A percentile compares a stretch with the other conserved stretches of the same genome.
phyloP scores from a whole-genome alignment of 1,140 invertebrate genomes.

The Panulirus ornatus region DNA sequence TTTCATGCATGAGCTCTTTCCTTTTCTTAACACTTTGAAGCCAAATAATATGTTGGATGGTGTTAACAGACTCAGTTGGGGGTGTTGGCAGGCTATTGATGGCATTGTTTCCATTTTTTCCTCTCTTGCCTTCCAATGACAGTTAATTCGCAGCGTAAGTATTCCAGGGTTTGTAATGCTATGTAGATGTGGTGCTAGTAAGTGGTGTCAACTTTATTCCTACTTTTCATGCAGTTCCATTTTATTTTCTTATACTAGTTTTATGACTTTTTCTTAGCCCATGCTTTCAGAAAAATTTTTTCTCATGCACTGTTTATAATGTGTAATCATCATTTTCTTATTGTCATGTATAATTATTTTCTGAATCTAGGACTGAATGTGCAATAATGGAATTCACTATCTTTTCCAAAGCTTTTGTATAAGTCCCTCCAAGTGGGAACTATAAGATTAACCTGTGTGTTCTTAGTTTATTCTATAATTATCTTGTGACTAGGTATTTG shows the following conservation, averaged over 20 bases:
- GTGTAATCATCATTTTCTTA: constrained; percentile 3
- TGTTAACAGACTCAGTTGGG: constrained; percentile 58
- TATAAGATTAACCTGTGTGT: too few species aligned
- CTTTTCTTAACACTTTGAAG: constrained; percentile 52
- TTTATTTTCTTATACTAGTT: constrained; percentile 47
- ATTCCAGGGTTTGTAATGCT: constrained; percentile 70
- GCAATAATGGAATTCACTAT: too few species aligned
- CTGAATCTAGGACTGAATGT: too few species aligned
- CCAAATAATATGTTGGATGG: constrained; percentile 68
- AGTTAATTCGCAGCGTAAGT: constrained; percentile 68
- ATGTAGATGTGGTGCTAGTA: constrained; percentile 72
- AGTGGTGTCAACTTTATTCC: constrained; percentile 47
- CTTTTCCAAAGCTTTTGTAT: too few species aligned
- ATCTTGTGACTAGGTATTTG: too few species aligned
- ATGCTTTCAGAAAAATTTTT: constrained; percentile 28
- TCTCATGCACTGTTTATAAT: constrained; percentile 38
- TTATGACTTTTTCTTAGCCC: constrained; percentile 53
- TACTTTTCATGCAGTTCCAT: constrained; percentile 34
- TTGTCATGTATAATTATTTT: constrained; percentile 32
- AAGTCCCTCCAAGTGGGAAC: too few species aligned
- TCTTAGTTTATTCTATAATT: too few species aligned
- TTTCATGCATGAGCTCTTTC: constrained; percentile 57
- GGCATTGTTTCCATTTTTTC: constrained; percentile 75
- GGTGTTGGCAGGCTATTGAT: constrained; percentile 72
- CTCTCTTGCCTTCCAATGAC: constrained; percentile 74